These are phyloP conservation scores for Ennomos quercinarius DNA, from an alignment of 2,888 invertebrate genomes.

Conservation along the genomic window DNA sequence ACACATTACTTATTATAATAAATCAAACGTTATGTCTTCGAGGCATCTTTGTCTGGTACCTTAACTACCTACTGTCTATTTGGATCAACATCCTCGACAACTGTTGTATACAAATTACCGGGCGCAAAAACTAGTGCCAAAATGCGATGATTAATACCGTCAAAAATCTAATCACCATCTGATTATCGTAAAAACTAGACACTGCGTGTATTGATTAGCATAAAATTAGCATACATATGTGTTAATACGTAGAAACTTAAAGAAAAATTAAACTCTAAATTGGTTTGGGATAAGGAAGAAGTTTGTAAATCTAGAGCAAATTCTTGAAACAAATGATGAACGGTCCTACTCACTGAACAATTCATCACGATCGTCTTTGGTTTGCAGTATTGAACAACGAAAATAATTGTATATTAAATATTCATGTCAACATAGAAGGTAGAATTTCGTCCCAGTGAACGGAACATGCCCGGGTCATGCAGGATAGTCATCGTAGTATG, in stretches of 20 bases:
- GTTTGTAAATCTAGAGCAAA: neutral
- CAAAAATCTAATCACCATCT: constrained; percentile 22
- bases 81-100: constrained; percentile 25
- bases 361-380: no score
- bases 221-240: constrained; percentile 29
- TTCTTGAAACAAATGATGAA: no score
- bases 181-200: constrained; percentile 28
- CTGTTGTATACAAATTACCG: constrained; percentile 23
- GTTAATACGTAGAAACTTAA: constrained; percentile 4
- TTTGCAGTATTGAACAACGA: no score
- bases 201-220: constrained; percentile 27
- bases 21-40: constrained; percentile 28
- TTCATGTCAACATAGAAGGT: no score
- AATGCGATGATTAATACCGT: constrained; percentile 26
- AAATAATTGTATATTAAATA: no score
- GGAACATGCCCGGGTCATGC: no score
- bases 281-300: neutral
- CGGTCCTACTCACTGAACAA: no score
- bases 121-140: constrained; percentile 26
- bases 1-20: constrained; percentile 19
- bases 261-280: no score
- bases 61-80: constrained; percentile 7
- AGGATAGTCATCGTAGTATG: no score
- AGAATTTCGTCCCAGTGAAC: no score
- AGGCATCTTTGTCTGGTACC: constrained; percentile 27